Base-by-base conservation (phyloP, 2,113 vertebrate genomes). In the Leucoraja erinaceus region DNA sequence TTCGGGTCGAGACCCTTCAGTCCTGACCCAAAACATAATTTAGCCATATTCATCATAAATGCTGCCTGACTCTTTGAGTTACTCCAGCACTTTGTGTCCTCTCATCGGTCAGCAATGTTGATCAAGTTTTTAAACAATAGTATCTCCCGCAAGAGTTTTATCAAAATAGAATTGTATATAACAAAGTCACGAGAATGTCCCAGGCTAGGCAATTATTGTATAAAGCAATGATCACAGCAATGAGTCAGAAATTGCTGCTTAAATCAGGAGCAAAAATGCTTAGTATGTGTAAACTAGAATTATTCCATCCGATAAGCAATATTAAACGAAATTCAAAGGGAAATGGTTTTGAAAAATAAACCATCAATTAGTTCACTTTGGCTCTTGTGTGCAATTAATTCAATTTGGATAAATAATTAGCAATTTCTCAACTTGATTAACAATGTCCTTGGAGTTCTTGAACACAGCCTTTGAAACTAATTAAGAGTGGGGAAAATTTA, bases 371-470 rank as follows among this genome's bases (percentile, higher is more conserved):
- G 81, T 28, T n/a, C 61, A 33, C 47, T 84, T 10, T 25, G 54
- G 33, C 33, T 74, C 70, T 10, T 22, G 66, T 54, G 25, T 72
- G 66, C 90, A 91, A 91, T 91, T 91, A 91, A 72, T 91, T 74
- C 33, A 74, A 70, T 91, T 72, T 28, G 20, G 33, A 91, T 10
- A 11, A 16, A 70, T 47, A 20, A 38, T 28, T 47, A 70, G 68
- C 33, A 72, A 91, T 66, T 5, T 66, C 59, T 18, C n/a, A 59
- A 88, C 18, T 90, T 63, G 59, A 2, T 88, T 88, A 59, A 31
- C 59, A 66, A 88, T 63, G 5, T 66, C 83, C 12, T 66, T 88
- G n/a, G 83, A 31, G 28, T 61, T 63, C 61, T 88, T 88, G 59
- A 66, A 61, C n/a, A 88, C 63, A 63, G 59, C 16, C 16, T 18